A percentile compares a stretch with the other conserved stretches of the same genome.
Conservation (phyloP, 2,888 invertebrate species). For the Hyles lineata region DNA sequence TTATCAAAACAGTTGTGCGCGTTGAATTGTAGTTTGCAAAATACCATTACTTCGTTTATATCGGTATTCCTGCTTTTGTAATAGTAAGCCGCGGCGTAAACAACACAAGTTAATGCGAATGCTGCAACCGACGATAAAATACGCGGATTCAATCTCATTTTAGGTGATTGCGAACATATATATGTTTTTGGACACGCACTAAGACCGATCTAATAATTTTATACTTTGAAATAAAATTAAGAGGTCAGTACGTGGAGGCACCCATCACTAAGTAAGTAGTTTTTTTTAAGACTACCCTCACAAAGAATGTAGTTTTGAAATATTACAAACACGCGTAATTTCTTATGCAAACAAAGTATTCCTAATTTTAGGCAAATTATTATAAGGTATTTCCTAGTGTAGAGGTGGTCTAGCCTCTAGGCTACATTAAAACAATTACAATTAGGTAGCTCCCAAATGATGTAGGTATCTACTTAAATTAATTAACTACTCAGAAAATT, state of each 20-base stretch:
- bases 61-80: constrained; percentile 69
- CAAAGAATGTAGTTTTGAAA: neutral
- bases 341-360: neutral
- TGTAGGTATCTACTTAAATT: no score
- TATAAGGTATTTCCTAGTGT: no score
- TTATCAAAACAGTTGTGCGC: constrained; percentile 78
- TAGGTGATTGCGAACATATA: constrained; percentile 74
- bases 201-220: constrained; percentile 67
- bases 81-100: constrained; percentile 75
- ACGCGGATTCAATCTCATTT: constrained; percentile 72
- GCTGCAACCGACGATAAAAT: constrained; percentile 73
- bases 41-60: constrained; percentile 80
- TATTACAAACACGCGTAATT: neutral
- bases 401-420: no score
- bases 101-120: constrained; percentile 72
- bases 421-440: no score
- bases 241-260: constrained; percentile 58
- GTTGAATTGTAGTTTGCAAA: constrained; percentile 79
- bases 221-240: constrained; percentile 67
- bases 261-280: constrained; percentile 44
- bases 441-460: no score
- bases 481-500: no score
- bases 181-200: constrained; percentile 49
- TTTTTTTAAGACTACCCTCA: constrained; percentile 61
- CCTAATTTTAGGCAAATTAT: neutral